Evolutionary conservation across 2,113 vertebrate species (phyloP), one percentile per base, ranked within the genome.

Genomic region (Nymphicus hollandicus): DNA sequence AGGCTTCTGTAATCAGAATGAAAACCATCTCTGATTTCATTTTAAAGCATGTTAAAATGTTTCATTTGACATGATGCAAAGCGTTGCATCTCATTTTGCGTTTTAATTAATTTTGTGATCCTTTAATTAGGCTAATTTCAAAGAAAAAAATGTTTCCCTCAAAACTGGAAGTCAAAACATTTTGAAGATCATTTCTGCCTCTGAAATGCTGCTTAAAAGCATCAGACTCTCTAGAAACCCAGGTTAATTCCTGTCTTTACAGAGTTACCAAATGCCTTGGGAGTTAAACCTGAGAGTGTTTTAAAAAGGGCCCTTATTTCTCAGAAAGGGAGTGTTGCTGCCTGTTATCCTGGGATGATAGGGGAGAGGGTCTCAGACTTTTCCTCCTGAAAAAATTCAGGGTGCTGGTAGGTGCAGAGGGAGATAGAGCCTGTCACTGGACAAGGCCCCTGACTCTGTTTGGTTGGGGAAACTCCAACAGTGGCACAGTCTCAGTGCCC

Each of bases 91-190:
- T 89, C 63, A 29, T 80, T 92, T 87, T 88, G 87, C 3, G 0
- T 89, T 92, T 91, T 95, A 96, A 96, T 97, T 95, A 95, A 82
- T 92, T 96, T 89, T 95, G 81, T 96, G 93, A 97, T 97, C 91
- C 61, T 95, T 92, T 95, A 92, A 94, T 97, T 94, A 89, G 79
- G 66, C 35, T 96, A 66, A 89, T 94, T 94, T 95, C 53, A 89
- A 89, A 89, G 81, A 52, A 92, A 88, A 88, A 93, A 74, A 53
- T 47, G 55, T 88, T 94, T 82, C 84, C 76, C 58, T 88, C n/a
- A 47, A 92, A 96, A 91, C 56, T 81, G 24, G 27, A 86, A 95
- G 74, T 89, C 41, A 35, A 85, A 95, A 81, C 73, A 84, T 90
- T 92, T 78, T 88, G 39, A 94, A 91, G 92, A 95, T 89, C 41